Evolutionary conservation across 2,113 vertebrate species (phyloP).

Genomic region (Apodemus speciosus): DNA sequence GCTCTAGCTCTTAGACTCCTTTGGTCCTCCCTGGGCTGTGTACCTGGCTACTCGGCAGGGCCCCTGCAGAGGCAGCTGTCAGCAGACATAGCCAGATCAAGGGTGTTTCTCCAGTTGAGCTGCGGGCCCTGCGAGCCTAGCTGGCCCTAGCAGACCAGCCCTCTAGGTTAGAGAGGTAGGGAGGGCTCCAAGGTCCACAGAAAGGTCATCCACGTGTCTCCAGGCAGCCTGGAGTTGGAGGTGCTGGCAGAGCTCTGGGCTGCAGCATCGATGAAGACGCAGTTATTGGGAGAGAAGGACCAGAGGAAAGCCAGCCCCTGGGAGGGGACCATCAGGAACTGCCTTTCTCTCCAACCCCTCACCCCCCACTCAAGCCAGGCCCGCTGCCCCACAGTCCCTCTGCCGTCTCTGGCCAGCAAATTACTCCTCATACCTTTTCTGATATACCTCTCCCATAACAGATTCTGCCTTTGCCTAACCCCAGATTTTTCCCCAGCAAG

Average conservation of each 20-base stretch:
- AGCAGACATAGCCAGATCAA: not conserved
- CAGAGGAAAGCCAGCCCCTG: slow-evolving; percentile 82
- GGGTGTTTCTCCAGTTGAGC: not conserved
- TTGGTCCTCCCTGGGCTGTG: not conserved
- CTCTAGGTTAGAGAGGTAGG: not conserved
- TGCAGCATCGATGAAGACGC: slow-evolving; percentile 64
- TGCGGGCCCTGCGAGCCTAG: not conserved
- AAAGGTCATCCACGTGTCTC: not conserved
- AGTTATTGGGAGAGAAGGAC: slow-evolving; percentile 78
- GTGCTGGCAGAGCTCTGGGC: slow-evolving; percentile 33
- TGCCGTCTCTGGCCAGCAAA: not conserved
- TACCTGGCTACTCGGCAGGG: not conserved
- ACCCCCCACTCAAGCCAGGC: slow-evolving; percentile 72
- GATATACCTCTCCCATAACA: not conserved
- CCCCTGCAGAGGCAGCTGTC: not conserved
- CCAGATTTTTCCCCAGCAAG: not conserved
- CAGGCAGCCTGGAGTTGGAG: slow-evolving; percentile 8
- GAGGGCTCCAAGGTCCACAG: not conserved
- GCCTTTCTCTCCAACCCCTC: slow-evolving; percentile 82
- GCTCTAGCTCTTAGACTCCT: not conserved
- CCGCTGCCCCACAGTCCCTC: slow-evolving; percentile 14
- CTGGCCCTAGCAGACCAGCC: not conserved
- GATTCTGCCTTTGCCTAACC: not conserved
- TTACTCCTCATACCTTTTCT: no score
- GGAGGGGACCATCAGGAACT: slow-evolving; percentile 80